phyloP scores from a whole-genome alignment of 1,140 invertebrate species.

The Pachyrhynchus sulphureomaculatus region DNA sequence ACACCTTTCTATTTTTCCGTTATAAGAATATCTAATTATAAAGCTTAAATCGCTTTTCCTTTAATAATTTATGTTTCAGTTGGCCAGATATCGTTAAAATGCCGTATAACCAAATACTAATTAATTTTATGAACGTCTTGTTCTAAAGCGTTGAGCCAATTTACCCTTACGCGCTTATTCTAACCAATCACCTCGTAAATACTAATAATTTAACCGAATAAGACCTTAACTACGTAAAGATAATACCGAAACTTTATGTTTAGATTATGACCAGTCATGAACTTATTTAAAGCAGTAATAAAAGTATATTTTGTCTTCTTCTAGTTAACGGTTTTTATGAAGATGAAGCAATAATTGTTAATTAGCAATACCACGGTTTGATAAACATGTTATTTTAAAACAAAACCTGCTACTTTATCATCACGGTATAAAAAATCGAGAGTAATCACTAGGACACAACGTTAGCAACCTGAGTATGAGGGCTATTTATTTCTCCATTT shows the following conservation, averaged over 20 bases:
- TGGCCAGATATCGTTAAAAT: slow-evolving; percentile 12
- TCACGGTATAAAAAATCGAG: no score
- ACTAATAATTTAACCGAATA: slow-evolving; percentile 14
- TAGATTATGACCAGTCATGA: not conserved
- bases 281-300: no score
- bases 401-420: no score
- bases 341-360: no score
- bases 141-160: slow-evolving; percentile 18
- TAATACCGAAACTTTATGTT: slow-evolving; percentile 16
- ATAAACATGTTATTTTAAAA: no score
- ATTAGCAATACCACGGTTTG: no score
- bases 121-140: slow-evolving; percentile 23
- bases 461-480: no score
- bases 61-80: slow-evolving; percentile 26
- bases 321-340: no score
- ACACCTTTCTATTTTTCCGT: no score
- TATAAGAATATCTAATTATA: not conserved
- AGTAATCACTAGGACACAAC: no score
- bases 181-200: slow-evolving; percentile 19
- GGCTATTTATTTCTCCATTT: no score
- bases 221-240: not conserved
- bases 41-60: not conserved
- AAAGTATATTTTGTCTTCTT: no score
- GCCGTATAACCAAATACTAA: slow-evolving; percentile 14
- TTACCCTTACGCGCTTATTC: slow-evolving; percentile 11